A percentile compares a stretch with the other conserved stretches of the same genome.
These are phyloP conservation scores for Tenthredo mesomela DNA, from an alignment of 2,888 invertebrate genomes.

Conservation along the genomic window DNA sequence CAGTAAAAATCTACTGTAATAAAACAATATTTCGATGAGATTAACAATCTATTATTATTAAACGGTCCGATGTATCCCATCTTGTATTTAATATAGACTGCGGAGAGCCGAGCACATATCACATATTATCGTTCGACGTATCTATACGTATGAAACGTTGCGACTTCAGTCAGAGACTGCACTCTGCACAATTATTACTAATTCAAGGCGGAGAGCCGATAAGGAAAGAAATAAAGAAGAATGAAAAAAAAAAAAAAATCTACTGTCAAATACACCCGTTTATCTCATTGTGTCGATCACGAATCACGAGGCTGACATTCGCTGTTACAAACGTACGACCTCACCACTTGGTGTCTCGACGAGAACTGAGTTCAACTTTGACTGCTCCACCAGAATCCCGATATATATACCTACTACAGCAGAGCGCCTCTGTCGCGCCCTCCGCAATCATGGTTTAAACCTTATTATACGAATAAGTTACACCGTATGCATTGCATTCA, in stretches of 20 bases:
- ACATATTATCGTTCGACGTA: background rate
- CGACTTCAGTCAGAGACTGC: background rate
- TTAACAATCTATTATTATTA: conserved; percentile 63
- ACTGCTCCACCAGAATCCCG: background rate
- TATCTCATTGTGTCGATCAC: conserved; percentile 3
- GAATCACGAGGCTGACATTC: background rate
- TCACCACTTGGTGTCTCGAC: background rate
- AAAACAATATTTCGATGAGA: background rate
- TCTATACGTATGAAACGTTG: background rate
- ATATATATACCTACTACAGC: background rate
- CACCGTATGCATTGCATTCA: background rate
- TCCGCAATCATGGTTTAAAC: conserved; percentile 10
- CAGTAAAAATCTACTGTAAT: background rate
- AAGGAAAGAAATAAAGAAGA: background rate
- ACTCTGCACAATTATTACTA: background rate
- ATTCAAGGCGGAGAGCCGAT: background rate
- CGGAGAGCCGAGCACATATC: no score
- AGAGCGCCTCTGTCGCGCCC: background rate
- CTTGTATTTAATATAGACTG: conserved; percentile 35
- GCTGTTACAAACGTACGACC: background rate
- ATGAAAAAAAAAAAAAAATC: background rate
- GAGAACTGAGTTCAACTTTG: background rate
- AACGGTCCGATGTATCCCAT: conserved; percentile 67
- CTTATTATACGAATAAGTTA: conserved; percentile 6
- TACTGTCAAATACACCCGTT: background rate